Base-by-base conservation (phyloP, 2,113 vertebrate species). In the Oriolus oriolus region DNA sequence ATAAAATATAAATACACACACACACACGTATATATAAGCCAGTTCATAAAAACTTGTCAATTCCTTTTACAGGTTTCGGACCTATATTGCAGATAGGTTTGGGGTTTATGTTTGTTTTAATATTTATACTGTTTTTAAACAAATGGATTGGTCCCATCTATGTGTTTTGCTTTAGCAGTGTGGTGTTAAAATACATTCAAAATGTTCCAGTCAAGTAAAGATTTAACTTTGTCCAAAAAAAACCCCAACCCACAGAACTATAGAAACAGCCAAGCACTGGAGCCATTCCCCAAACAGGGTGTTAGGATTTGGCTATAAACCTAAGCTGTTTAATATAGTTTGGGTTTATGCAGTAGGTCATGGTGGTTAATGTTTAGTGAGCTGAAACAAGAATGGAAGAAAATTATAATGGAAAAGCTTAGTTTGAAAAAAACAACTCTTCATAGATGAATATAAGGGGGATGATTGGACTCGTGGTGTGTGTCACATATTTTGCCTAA, bases 341-440 rank as follows among this genome's bases (percentile, higher is more conserved):
- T 87, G 87, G 33, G 54, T 91, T 91, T 93, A 59, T 65, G 66
- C 59, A 87, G 91, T 74, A 50, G 42, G 70, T 88, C 59, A 50
- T 63, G 63, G 80, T 94, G 80, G 84, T 77, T 95, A 90, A 74
- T 66, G 45, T 57, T 90, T 66, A 91, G 66, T 63, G 66, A 95
- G 70, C 78, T 94, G 90, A 96, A 95, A 95, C 61, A 95, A 80
- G 78, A 85, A 87, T 66, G 66, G 75, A 93, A 70, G 84, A 93
- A 95, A 94, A 91, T 54, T 2, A 87, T 44, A 93, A 83, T 52
- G 82, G 84, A 87, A 90, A 96, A 90, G 45, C 54, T 73, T 77
- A 16, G 33, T 74, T 94, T 68, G 39, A 77, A 45, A 90, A 61
- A 86, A 82, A 39, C 12, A 91, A 2, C 42, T 68, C 53, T 86